These are phyloP conservation scores for Phasia obesa DNA, from an alignment of 2,888 invertebrate species.

Conservation along the genomic window DNA sequence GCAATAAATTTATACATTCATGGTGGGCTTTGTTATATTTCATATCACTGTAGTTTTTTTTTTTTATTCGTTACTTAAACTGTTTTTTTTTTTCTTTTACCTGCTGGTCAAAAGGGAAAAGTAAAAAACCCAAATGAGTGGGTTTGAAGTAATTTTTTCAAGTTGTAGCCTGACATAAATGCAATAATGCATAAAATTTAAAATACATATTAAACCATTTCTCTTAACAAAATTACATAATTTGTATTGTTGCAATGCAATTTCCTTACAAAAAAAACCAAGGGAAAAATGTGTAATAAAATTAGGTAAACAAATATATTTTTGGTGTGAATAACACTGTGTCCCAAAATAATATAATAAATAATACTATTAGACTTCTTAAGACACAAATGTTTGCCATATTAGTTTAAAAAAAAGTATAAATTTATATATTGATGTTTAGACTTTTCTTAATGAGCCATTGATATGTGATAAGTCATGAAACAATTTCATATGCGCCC, in stretches of 20 bases:
- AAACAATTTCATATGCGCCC: no score
- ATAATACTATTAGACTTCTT: no score
- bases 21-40: constrained; percentile 23
- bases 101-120: constrained; percentile 24
- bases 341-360: no score
- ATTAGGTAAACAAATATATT: no score
- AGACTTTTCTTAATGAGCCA: no score
- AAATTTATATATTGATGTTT: no score
- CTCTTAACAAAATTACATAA: constrained; percentile 13
- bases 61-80: no score
- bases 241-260: constrained; percentile 2
- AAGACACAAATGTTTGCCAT: no score
- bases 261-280: background rate
- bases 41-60: background rate
- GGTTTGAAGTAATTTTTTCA: constrained; percentile 32
- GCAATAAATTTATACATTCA: background rate
- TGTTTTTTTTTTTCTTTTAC: background rate
- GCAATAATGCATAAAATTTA: constrained; percentile 47
- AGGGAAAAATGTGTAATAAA: no score
- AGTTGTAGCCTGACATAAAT: constrained; percentile 33
- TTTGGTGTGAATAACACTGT: no score
- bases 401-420: no score
- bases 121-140: constrained; percentile 29
- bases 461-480: no score
- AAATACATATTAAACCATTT: constrained; percentile 16